Evolutionary conservation across 2,797 vertebrate species (phyloP), one percentile per base, ranked within the genome.

Genomic region (Aphelocoma californica): DNA sequence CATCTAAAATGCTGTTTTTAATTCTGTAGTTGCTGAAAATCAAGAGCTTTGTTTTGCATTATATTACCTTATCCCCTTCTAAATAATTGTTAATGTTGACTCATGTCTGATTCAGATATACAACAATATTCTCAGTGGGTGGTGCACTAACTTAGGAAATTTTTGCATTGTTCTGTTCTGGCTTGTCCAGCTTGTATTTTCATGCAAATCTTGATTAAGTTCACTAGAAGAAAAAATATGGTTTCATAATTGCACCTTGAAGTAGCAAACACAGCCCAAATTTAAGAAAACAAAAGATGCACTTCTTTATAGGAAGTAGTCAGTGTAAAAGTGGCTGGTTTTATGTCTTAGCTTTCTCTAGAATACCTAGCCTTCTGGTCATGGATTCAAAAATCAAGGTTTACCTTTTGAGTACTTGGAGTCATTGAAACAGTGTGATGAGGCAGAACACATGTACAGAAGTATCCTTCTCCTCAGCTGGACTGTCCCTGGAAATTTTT

Each of bases 81-180:
- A 90, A 94, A 79, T 61, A 79, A 44, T 72, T 87, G 57, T 56
- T 64, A 81, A 81, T 69, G 69, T 91, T 96, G 87, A 96, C 67
- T 95, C 91, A 90, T 32, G 75, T 67, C 86, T 96, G 85, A 92
- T 92, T 93, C 92, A 92, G 82, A 87, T 72, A 91, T 24, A 96
- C 20, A 85, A 85, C 56, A 91, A 81, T 89, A 96, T 84, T 91
- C 70, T 74, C 32, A 93, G 53, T 88, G 91, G 89, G 79, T 93
- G 94, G 90, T 92, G 80, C 60, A 74, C 53, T 75, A 71, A 57
- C 62, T 95, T 91, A 77, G 64, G 79, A 93, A 94, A 91, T 47
- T 93, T 88, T 93, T 81, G 32, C 18, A 88, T 71, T 95, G 88
- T 93, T 95, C 81, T 75, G 67, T 93, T 95, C 81, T 75, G 67